Base-by-base conservation (phyloP, 2,888 invertebrate genomes). In the Chrysolina oricalcia region DNA sequence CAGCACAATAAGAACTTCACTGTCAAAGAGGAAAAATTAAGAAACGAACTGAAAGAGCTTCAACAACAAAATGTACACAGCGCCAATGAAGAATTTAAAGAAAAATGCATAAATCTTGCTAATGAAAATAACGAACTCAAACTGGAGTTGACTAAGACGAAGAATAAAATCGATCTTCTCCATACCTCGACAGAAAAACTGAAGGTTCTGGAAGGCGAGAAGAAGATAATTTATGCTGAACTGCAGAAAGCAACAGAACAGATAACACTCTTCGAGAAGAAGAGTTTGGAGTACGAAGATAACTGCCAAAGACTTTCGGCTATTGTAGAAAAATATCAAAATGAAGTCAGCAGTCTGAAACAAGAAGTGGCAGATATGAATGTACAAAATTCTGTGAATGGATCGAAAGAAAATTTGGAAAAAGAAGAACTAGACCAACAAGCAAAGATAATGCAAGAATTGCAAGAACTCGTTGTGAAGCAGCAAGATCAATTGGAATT, bases 11-110 rank as follows among this genome's bases (percentile, higher is more conserved):
- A 70, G 64, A 71, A 70, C 23, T 53, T 72, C n/a, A 11, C 48
- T 27, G 41, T 9, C 6, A 75, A 40, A 72, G 73, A 68, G 46
- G 68, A 70, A 15, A 62, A 74, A 48, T 56, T 72, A 40, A 70
- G 35, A 17, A 70, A 50, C 2, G 70, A 81, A 80, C 11, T 74
- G 41, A 73, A 85, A 72, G 89, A 90, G 70, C 89, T 91, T 73
- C 87, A 88, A 15, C 84, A 83, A 21, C 76, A 69, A 65, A 88
- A 84, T 23, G 89, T 91, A 74, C 59, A 56, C 21, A 62, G n/a
- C 13, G 15, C 27, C 15, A 63, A 65, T 56, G 69, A 72, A 46
- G 70, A 72, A 35, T 65, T 68, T 66, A 73, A 72, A 10, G 64
- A 70, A 50, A 80, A 80, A 64, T 77, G 78, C 35, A 70, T 77